Base-by-base conservation (phyloP, 2,113 vertebrate genomes). In the Aphyosemion australe region DNA sequence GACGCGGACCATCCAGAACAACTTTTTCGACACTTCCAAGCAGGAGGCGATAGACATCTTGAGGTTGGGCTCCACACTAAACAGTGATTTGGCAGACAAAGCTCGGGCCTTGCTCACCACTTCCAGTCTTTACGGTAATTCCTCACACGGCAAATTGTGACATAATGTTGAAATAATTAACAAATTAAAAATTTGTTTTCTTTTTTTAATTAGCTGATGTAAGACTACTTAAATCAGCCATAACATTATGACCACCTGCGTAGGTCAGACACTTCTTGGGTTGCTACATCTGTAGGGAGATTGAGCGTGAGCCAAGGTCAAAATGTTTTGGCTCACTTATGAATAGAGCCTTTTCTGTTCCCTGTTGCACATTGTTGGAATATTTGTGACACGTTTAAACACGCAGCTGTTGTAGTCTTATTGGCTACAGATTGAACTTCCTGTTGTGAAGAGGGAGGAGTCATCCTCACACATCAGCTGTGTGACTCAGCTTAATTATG, bases 11-110 rank as follows among this genome's bases (percentile, higher is more conserved):
- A 99, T 99, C 90, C 97, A 99, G 90, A 99, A 98, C 93, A 99
- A 99, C 91, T 99, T 99, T 93, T 99, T 99, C 80, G 97, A 99
- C 94, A 98, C 93, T 80, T 99, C 97, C 48, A 99, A 99, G 89
- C 97, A 99, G 90, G 97, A 99, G 85, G 97, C 97, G 56, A 99
- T 99, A 73, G 97, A 99, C 84, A 93, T 99, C 82, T 90, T 99
- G 79, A 92, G 98, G 13, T 93, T 99, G 90, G 97, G 97, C 84
- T 98, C 97, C 85, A 99, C 97, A 37, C 93, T 99, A 57, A 99
- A 99, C 93, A 98, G 96, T 87, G 96, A 99, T 80, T 92, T 99
- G 91, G 96, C 97, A 45, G 97, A 99, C 93, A 99, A 99, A 93
- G 97, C 97, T 69, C 94, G 97, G 73, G 97, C 97, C 48, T 93